Evolutionary conservation across 1,140 invertebrate species (phyloP).

Genomic region (Papilio polytes): DNA sequence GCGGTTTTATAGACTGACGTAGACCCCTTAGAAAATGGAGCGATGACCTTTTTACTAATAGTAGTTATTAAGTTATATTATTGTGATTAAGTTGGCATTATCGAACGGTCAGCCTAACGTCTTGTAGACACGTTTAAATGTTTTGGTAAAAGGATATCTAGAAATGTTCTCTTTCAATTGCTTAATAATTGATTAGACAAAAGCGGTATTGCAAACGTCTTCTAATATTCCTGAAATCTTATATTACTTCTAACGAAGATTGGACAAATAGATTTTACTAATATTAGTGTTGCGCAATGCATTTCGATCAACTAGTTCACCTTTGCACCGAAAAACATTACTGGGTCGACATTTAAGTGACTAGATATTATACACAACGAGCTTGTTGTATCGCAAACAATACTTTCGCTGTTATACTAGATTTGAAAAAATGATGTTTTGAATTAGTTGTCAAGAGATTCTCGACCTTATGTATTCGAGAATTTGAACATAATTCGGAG

Average conservation of each 20-base stretch:
- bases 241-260: background rate
- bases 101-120: background rate
- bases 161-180: too few relatives aligned
- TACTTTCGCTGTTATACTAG: slow-evolving; percentile 60
- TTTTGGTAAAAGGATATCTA: too few relatives aligned
- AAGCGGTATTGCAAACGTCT: too few relatives aligned
- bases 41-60: background rate
- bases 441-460: background rate
- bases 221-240: too few relatives aligned
- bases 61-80: background rate
- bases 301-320: slow-evolving; percentile 8
- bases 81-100: background rate
- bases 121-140: too few relatives aligned
- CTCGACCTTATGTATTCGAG: slow-evolving; percentile 14
- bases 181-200: too few relatives aligned
- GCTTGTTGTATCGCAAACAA: slow-evolving; percentile 49
- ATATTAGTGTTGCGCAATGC: slow-evolving; percentile 21
- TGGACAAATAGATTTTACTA: slow-evolving; percentile 2
- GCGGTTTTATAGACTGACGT: background rate
- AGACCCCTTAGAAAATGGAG: background rate
- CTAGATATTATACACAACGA: slow-evolving; percentile 45
- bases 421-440: slow-evolving; percentile 58
- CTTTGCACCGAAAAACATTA: slow-evolving; percentile 31
- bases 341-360: slow-evolving; percentile 32
- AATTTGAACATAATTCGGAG: slow-evolving; percentile 6